Evolutionary conservation across 2,888 invertebrate genomes (phyloP).

Genomic region (Brassicogethes aeneus): DNA sequence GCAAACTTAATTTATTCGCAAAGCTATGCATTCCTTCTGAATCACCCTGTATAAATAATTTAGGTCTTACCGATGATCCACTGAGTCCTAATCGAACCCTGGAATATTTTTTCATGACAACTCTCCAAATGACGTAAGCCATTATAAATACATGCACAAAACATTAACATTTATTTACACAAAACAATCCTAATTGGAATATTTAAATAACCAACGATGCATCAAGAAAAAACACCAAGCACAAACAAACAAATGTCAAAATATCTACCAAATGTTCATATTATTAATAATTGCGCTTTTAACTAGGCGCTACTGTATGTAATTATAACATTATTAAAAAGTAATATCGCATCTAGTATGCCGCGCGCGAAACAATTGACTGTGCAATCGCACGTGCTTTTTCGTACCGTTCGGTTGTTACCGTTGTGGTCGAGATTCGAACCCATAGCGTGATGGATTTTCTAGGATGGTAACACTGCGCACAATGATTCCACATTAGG

Average conservation of each 20-base stretch:
- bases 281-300: no score
- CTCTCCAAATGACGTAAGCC: conserved; percentile 53
- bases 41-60: no score
- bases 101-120: conserved; percentile 51
- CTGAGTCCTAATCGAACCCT: conserved; percentile 47
- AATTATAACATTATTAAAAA: background rate
- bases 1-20: no score
- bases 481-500: no score
- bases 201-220: no score
- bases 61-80: conserved; percentile 29
- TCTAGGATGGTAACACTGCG: no score
- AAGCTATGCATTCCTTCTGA: no score
- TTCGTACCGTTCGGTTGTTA: conserved; percentile 19
- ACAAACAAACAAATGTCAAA: no score
- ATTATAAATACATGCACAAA: conserved; percentile 31
- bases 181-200: no score
- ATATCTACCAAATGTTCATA: no score
- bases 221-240: no score
- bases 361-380: conserved; percentile 33
- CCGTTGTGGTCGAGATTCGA: conserved; percentile 12
- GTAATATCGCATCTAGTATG: conserved; percentile 15
- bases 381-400: conserved; percentile 31
- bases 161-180: conserved; percentile 11
- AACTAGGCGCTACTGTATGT: background rate
- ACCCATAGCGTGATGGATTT: no score